Evolutionary conservation across 2,113 vertebrate genomes (phyloP).

Genomic region (Erinaceus europaeus): DNA sequence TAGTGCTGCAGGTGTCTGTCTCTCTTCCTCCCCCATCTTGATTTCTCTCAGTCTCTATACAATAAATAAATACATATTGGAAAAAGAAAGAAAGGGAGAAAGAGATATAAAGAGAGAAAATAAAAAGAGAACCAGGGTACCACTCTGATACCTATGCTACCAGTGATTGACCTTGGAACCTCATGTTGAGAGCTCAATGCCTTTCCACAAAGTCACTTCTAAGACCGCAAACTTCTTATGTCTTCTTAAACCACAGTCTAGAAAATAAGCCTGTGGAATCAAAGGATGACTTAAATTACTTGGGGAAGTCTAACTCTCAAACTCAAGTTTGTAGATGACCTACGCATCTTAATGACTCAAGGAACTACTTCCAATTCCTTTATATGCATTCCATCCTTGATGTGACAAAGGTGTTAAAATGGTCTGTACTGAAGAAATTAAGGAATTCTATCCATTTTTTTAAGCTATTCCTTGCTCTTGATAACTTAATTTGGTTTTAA

Average conservation of each 20-base stretch:
- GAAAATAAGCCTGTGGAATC: background rate
- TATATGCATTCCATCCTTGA: background rate
- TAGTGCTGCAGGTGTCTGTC: no score
- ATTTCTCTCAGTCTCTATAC: no score
- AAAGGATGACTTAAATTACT: background rate
- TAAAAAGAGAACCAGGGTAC: no score
- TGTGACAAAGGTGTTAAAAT: background rate
- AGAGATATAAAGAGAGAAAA: no score
- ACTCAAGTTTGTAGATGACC: background rate
- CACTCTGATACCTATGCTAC: no score
- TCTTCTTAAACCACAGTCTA: background rate
- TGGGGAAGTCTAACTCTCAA: background rate
- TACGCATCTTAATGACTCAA: background rate
- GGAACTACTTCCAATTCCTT: background rate
- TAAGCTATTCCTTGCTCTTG: background rate
- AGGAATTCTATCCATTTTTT: background rate
- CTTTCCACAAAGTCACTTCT: no score
- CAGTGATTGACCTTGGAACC: no score
- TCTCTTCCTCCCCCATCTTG: no score
- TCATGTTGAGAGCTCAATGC: no score
- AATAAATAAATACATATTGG: no score
- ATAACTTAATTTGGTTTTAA: background rate
- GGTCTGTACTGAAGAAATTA: background rate
- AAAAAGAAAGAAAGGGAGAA: no score
- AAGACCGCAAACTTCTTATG: background rate